These are phyloP conservation scores for Nineta flava DNA, from an alignment of 2,888 invertebrate species.

Conservation along the genomic window DNA sequence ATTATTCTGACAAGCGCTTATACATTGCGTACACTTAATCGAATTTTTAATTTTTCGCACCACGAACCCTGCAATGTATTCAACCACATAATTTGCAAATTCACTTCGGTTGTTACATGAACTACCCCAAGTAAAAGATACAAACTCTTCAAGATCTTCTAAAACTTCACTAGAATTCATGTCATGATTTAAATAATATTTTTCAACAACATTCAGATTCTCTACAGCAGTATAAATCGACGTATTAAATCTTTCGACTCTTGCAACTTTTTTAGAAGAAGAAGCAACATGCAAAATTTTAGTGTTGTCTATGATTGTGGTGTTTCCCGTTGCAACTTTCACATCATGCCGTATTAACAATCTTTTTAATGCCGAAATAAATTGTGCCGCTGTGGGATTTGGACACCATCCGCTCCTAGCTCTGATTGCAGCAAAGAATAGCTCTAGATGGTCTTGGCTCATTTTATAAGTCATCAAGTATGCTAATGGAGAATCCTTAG, in stretches of 20 bases:
- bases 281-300: not conserved
- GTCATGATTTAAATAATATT: not conserved
- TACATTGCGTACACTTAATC: not conserved
- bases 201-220: not conserved
- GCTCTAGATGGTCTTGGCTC: not conserved
- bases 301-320: not conserved
- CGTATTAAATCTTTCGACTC: not conserved
- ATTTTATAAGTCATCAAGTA: not conserved
- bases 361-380: slow-evolving; percentile 6
- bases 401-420: slow-evolving; percentile 5
- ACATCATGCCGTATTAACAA: slow-evolving; percentile 5
- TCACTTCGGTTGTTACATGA: not conserved
- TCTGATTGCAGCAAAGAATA: slow-evolving; percentile 3
- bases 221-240: not conserved
- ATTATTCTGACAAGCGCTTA: not conserved
- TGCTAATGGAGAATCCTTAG: not conserved
- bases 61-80: not conserved
- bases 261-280: no score
- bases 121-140: not conserved
- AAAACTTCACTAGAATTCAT: not conserved
- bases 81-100: not conserved
- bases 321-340: slow-evolving; percentile 5
- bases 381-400: slow-evolving; percentile 6
- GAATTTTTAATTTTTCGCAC: not conserved
- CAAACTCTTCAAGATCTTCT: not conserved